These are phyloP conservation scores for Nomada ruficornis DNA, from an alignment of 2,888 invertebrate genomes.

Conservation along the genomic window DNA sequence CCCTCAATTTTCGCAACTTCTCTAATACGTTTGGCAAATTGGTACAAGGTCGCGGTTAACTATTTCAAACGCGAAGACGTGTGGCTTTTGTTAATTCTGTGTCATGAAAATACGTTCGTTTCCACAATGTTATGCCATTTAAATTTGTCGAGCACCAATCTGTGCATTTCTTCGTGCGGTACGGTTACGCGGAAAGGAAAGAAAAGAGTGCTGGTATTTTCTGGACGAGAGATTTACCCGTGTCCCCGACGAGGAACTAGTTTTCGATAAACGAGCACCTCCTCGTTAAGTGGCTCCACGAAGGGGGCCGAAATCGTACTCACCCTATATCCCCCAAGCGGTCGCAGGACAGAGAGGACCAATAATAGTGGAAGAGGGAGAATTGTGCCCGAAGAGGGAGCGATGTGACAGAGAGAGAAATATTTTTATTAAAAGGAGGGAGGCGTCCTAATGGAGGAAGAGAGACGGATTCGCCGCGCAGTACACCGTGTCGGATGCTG, in stretches of 20 bases:
- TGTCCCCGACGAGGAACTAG: conserved; percentile 63
- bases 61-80: conserved; percentile 4
- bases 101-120: background rate
- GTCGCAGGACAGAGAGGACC: conserved; percentile 42
- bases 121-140: background rate
- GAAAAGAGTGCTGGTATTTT: conserved; percentile 45
- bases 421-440: conserved; percentile 72
- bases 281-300: conserved; percentile 68
- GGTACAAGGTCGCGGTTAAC: conserved; percentile 4
- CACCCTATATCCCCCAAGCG: conserved; percentile 63
- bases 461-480: conserved; percentile 47
- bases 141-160: no score
- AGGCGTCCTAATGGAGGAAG: conserved; percentile 44
- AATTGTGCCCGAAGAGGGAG: conserved; percentile 19
- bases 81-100: background rate
- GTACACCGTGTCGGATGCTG: conserved; percentile 65
- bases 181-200: background rate
- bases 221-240: conserved; percentile 55
- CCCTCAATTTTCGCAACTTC: background rate
- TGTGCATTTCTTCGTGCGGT: background rate
- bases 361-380: conserved; percentile 24
- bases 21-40: background rate
- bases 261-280: conserved; percentile 72
- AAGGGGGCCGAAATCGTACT: conserved; percentile 67
- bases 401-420: conserved; percentile 57